Conservation (phyloP, 2,888 invertebrate species). For the Drosophila anceps region DNA sequence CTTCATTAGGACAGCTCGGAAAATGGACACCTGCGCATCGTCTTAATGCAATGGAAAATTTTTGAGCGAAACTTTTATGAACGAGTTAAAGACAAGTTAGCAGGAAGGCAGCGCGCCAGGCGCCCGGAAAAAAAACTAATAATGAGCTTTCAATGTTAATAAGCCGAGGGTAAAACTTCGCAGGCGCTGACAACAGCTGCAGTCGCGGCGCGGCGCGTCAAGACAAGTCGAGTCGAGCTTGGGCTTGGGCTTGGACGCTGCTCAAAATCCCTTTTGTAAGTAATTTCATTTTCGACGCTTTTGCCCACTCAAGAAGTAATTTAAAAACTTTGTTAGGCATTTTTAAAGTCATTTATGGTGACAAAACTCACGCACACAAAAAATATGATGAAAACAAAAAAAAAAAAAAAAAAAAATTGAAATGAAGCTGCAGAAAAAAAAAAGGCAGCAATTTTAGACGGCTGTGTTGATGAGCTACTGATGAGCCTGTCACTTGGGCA, state of each 20-base stretch:
- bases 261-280: constrained; percentile 70
- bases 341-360: constrained; percentile 78
- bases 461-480: constrained; percentile 75
- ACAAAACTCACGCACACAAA: constrained; percentile 28
- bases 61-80: constrained; percentile 69
- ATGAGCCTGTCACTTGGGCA: constrained; percentile 50
- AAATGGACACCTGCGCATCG: constrained; percentile 68
- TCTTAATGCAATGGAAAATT: constrained; percentile 76
- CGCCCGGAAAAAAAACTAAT: constrained; percentile 67
- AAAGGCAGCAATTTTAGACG: constrained; percentile 46
- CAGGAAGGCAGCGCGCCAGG: constrained; percentile 20
- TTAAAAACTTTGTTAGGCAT: constrained; percentile 78
- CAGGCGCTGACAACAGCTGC: constrained; percentile 52
- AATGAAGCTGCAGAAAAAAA: constrained; percentile 25
- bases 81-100: constrained; percentile 66
- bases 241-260: constrained; percentile 25
- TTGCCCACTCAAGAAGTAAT: constrained; percentile 72
- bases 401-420: constrained; percentile 26
- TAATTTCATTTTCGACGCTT: constrained; percentile 71
- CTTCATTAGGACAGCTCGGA: constrained; percentile 36
- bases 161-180: constrained; percentile 60
- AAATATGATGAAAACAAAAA: constrained; percentile 9
- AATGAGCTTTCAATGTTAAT: constrained; percentile 83
- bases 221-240: background rate
- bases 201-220: constrained; percentile 16